These are phyloP conservation scores for Aethina tumida DNA, from an alignment of 1,140 invertebrate species.

Conservation along the genomic window DNA sequence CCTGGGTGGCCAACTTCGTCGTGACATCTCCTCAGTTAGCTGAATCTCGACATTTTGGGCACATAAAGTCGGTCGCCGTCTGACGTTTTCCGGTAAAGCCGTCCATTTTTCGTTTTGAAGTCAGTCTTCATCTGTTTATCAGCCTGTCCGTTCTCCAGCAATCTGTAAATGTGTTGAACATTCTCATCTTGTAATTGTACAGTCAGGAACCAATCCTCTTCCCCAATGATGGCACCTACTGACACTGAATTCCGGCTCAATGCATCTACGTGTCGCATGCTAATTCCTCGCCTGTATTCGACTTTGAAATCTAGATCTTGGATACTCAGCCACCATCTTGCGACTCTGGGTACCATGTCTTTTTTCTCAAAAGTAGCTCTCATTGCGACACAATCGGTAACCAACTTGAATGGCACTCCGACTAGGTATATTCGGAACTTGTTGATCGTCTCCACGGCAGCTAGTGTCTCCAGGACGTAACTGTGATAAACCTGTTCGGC, in stretches of 20 bases:
- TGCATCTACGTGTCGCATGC: conserved; percentile 28
- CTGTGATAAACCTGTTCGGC: conserved; percentile 24
- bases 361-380: conserved; percentile 16
- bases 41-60: conserved; percentile 23
- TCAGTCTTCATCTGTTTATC: conserved; percentile 13
- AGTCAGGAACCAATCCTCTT: conserved; percentile 15
- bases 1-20: conserved; percentile 30
- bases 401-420: conserved; percentile 19
- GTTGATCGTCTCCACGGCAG: conserved; percentile 22
- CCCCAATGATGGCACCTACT: neutral
- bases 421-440: conserved; percentile 26
- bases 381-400: conserved; percentile 28
- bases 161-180: conserved; percentile 2
- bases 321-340: conserved; percentile 26
- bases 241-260: conserved; percentile 26
- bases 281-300: conserved; percentile 22
- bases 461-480: conserved; percentile 28
- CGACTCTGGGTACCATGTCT: conserved; percentile 25
- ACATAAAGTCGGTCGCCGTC: conserved; percentile 25
- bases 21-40: conserved; percentile 26
- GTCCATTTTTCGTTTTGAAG: conserved; percentile 23
- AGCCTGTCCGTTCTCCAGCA: neutral
- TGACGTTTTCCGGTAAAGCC: conserved; percentile 21
- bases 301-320: conserved; percentile 28
- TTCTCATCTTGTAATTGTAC: conserved; percentile 16